These are phyloP conservation scores for Rhadina sibilatrix DNA, from an alignment of 2,113 vertebrate species.

Conservation along the genomic window DNA sequence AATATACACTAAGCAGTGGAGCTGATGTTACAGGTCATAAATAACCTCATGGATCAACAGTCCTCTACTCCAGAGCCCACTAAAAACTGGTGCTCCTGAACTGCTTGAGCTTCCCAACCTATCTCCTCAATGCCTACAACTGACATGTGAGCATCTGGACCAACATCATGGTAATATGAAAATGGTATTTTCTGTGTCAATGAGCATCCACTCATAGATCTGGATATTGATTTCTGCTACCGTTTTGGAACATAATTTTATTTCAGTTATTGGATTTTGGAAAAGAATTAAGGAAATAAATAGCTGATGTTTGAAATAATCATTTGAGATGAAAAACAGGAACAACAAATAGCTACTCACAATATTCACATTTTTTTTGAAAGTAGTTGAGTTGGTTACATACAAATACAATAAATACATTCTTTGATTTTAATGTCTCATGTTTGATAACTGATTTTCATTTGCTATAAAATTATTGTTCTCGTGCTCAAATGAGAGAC, in stretches of 20 bases:
- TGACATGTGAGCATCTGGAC: background rate
- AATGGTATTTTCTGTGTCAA: background rate
- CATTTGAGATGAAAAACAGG: background rate
- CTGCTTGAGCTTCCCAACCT: background rate
- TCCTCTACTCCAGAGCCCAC: background rate
- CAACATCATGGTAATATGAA: background rate
- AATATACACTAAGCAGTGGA: background rate
- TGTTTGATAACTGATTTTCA: background rate
- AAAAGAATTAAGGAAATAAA: background rate
- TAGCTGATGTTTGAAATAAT: background rate
- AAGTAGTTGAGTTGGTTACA: background rate
- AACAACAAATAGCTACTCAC: background rate
- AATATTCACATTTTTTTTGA: background rate
- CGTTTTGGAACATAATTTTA: background rate
- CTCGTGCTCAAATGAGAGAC: background rate
- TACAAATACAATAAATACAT: background rate
- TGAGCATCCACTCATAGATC: background rate
- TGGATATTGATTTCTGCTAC: background rate
- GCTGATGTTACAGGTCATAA: background rate
- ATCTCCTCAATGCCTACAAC: background rate
- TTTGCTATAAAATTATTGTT: background rate
- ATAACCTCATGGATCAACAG: background rate
- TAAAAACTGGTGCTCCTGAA: background rate
- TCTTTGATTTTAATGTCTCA: background rate
- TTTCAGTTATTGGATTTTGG: background rate